Evolutionary conservation across 2,113 vertebrate species (phyloP).

Genomic region (Nannospalax galili): DNA sequence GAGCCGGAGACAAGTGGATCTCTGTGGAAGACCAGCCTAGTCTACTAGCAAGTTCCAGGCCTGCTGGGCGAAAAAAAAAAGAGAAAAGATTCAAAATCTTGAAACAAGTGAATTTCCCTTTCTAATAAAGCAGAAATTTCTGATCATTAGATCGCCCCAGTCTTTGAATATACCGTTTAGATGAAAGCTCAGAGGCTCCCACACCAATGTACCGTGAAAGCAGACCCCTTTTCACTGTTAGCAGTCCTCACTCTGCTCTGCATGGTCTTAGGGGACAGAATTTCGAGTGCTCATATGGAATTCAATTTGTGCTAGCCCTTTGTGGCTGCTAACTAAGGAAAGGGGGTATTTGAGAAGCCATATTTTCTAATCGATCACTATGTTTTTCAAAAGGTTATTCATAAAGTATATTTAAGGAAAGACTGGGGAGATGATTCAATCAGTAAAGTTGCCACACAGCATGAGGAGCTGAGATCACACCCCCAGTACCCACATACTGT

Average conservation of each 20-base stretch:
- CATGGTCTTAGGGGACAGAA: no score
- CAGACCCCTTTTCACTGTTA: neutral
- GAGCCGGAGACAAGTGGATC: no score
- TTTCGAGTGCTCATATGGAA: neutral
- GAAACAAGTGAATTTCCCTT: neutral
- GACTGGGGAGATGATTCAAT: no score
- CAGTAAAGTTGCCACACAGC: no score
- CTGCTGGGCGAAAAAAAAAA: no score
- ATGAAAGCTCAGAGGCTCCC: no score
- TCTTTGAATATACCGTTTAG: neutral
- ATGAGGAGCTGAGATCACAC: no score
- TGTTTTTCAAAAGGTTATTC: conserved; percentile 8
- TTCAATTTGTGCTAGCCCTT: neutral
- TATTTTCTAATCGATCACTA: neutral
- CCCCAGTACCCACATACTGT: no score
- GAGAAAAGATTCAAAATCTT: neutral
- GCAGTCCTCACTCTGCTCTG: neutral
- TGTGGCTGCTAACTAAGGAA: neutral
- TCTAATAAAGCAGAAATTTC: neutral
- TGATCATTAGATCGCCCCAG: neutral
- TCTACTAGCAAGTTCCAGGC: no score
- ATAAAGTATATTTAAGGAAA: no score
- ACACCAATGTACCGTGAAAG: neutral
- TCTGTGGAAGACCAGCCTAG: no score
- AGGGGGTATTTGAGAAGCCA: neutral